Evolutionary conservation across 2,888 invertebrate genomes (phyloP).

Genomic region (Keiferia lycopersicella): DNA sequence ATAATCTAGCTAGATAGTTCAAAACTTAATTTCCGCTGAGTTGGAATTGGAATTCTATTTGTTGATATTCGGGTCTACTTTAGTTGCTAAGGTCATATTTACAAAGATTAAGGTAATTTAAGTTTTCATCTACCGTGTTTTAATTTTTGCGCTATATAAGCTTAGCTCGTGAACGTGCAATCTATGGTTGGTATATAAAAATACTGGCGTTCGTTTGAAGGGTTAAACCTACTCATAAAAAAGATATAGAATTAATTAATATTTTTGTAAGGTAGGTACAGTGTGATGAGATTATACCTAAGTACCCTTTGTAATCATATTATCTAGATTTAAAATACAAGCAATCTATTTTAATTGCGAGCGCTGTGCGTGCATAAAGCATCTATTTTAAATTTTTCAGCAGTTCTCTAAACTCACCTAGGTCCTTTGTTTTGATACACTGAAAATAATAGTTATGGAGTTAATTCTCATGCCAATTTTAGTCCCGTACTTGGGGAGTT

Average conservation of each 20-base stretch:
- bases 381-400: slow-evolving; percentile 40
- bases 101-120: neutral
- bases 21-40: too few relatives aligned
- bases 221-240: too few relatives aligned
- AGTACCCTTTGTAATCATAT: too few relatives aligned
- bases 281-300: too few relatives aligned
- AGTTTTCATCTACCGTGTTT: neutral
- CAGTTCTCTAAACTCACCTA: slow-evolving; percentile 68
- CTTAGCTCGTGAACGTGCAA: slow-evolving; percentile 11
- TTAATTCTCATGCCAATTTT: slow-evolving; percentile 37
- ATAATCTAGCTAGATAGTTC: too few relatives aligned
- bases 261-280: too few relatives aligned
- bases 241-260: too few relatives aligned
- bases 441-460: slow-evolving; percentile 67
- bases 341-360: neutral
- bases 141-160: slow-evolving; percentile 3
- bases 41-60: too few relatives aligned
- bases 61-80: neutral
- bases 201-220: neutral
- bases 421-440: slow-evolving; percentile 76
- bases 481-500: neutral
- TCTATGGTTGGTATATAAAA: neutral
- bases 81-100: neutral
- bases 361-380: slow-evolving; percentile 33
- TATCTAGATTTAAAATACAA: too few relatives aligned